Base-by-base conservation (phyloP, 2,888 invertebrate genomes). In the Scaptomyza cyrtandrae region DNA sequence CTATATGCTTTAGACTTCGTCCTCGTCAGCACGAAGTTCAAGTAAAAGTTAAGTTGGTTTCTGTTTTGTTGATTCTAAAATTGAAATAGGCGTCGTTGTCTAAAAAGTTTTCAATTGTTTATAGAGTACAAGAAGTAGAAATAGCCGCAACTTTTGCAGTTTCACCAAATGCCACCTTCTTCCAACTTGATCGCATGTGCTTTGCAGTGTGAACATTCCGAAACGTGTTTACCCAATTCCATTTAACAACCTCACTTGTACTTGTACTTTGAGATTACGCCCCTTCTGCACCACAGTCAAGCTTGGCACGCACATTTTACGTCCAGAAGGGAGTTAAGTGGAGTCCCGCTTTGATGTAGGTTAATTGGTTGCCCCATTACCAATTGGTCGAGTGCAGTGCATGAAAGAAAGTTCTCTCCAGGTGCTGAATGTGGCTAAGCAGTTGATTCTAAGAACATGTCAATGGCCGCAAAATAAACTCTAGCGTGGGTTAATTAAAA, bases 21-120 rank as follows among this genome's bases (percentile, higher is more conserved):
- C 58, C 53, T 49, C 11, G 49, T 41, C 59, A 27, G 49, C 72
- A 54, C 41, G 53, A 43, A 33, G 54, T 52, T 55, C 45, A 61
- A 69, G 71, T 71, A 58, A 62, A 70, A 56, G 76, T 69, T 64
- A 61, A 67, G 77, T 68, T 70, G 14, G 33, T 49, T 75, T 53
- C 56, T 53, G 61, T 62, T 55, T 61, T 80, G 84, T 83, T 84
- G 75, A 80, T 80, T 84, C 87, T 84, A 78, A 85, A 86, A 86
- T 89, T 86, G 89, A 86, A 86, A 89, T 67, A 77, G 85, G 88
- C 85, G 81, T 77, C 75, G 64, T 86, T 82, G 86, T 77, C 86
- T 88, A 59, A 64, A 85, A 85, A 89, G 69, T 86, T 86, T 86
- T 80, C 75, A 86, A 78, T 89, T 86, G 80, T 86, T 86, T 88